Evolutionary conservation across 2,113 vertebrate genomes (phyloP).

Genomic region (Peromyscus polionotus): DNA sequence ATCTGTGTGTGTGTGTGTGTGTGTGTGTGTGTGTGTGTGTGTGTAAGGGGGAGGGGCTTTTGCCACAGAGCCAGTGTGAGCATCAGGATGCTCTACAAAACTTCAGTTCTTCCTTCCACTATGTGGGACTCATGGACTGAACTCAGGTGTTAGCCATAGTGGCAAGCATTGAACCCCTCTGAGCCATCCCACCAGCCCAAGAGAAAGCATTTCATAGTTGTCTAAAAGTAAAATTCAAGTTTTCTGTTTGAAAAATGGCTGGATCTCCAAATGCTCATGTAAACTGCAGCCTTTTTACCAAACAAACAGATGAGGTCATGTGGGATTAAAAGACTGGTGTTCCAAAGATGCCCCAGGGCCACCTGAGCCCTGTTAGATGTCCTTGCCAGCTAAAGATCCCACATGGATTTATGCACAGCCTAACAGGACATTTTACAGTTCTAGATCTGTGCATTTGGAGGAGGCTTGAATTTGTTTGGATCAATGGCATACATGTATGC

Average conservation of each 20-base stretch:
- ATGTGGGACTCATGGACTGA: not conserved
- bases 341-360: not conserved
- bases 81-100: not conserved
- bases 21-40: not conserved
- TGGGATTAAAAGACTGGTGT: not conserved
- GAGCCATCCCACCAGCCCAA: not conserved
- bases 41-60: not conserved
- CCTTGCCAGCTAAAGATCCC: not conserved
- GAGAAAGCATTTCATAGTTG: not conserved
- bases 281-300: not conserved
- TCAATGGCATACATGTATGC: not conserved
- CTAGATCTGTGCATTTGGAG: not conserved
- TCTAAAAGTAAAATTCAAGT: slow-evolving; percentile 13
- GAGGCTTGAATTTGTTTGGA: not conserved
- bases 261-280: not conserved
- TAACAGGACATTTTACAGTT: not conserved
- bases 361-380: not conserved
- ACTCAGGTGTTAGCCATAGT: not conserved
- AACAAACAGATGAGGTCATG: not conserved
- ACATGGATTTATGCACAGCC: not conserved
- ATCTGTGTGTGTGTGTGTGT: not conserved
- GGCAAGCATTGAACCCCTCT: too few species aligned
- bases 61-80: not conserved
- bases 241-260: not conserved
- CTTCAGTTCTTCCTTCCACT: not conserved